Evolutionary conservation across 2,888 invertebrate genomes (phyloP).

Genomic region (Mylabris sibirica): DNA sequence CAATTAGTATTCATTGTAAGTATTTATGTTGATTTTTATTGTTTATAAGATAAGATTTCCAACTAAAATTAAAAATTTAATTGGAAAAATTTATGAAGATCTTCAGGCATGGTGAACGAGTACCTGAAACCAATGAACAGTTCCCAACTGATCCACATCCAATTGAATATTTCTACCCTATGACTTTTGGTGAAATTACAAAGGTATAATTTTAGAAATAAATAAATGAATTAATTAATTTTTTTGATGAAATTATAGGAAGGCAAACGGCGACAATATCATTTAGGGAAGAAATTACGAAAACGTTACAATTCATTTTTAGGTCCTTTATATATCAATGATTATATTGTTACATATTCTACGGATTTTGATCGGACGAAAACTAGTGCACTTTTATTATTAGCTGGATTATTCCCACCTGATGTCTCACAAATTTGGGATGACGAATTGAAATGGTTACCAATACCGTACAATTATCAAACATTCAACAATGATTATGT

Average conservation of each 20-base stretch:
- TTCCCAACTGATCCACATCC: conserved; percentile 73
- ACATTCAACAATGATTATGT: conserved; percentile 19
- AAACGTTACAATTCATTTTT: conserved; percentile 67
- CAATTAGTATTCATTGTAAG: conserved; percentile 26
- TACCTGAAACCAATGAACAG: conserved; percentile 66
- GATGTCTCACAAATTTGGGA: conserved; percentile 65
- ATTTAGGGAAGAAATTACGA: conserved; percentile 68
- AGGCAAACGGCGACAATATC: conserved; percentile 52
- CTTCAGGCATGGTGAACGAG: conserved; percentile 77
- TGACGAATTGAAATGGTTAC: conserved; percentile 69
- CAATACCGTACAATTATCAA: conserved; percentile 72
- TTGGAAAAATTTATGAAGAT: conserved; percentile 61
- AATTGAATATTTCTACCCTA: conserved; percentile 70
- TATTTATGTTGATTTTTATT: not conserved
- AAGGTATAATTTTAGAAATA: too few relatives aligned
- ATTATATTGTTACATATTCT: conserved; percentile 66
- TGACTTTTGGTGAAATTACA: conserved; percentile 77
- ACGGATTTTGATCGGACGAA: conserved; percentile 74
- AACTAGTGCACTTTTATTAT: conserved; percentile 70
- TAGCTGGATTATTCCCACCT: conserved; percentile 73
- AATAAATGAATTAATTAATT: not conserved
- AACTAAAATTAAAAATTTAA: not conserved
- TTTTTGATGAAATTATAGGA: conserved; percentile 18
- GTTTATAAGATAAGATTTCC: too few relatives aligned
- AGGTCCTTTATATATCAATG: conserved; percentile 49